Percentiles rank a stretch among this genome's conserved stretches.
These are phyloP conservation scores for Tetragonisca angustula DNA, from an alignment of 2,888 invertebrate genomes.

Conservation along the genomic window DNA sequence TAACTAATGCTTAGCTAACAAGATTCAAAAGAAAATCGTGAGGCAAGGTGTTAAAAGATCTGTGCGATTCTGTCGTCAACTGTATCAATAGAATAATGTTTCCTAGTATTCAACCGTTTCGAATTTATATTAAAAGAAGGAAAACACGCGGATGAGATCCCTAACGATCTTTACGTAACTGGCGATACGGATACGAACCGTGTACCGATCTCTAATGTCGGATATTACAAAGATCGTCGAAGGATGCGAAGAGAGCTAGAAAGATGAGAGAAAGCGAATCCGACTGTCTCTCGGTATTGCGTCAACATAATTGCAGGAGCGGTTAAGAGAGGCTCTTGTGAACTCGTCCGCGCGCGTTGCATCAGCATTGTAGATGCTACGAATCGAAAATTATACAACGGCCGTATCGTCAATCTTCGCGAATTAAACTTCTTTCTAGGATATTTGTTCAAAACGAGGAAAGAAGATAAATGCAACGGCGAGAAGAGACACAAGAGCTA, in stretches of 20 bases:
- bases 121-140: neutral
- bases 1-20: no score
- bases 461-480: rapidly evolving
- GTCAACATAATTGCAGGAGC: constrained; percentile 65
- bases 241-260: constrained; percentile 45
- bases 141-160: neutral
- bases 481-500: no score
- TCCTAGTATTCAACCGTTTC: neutral
- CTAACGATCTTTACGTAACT: neutral
- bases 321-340: constrained; percentile 36
- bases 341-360: constrained; percentile 42
- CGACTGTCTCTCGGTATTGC: constrained; percentile 62
- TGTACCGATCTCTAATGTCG: neutral
- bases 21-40: no score
- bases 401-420: neutral
- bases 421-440: neutral
- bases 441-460: neutral
- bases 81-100: neutral
- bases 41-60: neutral
- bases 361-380: constrained; percentile 36
- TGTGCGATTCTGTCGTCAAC: rapidly evolving
- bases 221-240: constrained; percentile 20
- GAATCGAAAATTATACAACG: constrained; percentile 32
- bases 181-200: constrained; percentile 5
- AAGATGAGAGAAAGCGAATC: constrained; percentile 71